These are phyloP conservation scores for Prenolepis imparis DNA, from an alignment of 2,888 invertebrate species.

Conservation along the genomic window DNA sequence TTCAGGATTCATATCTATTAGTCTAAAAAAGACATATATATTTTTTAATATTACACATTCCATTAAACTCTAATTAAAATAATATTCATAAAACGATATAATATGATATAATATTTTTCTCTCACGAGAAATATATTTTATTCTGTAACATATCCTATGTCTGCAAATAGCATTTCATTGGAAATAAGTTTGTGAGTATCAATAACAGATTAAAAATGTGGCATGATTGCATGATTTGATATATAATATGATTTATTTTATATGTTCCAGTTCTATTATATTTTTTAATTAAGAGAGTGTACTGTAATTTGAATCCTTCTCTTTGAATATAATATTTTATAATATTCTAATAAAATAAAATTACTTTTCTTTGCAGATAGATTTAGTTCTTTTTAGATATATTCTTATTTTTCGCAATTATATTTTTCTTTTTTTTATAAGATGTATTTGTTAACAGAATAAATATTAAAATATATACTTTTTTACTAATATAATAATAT, in stretches of 20 bases:
- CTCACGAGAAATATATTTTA: slow-evolving; percentile 31
- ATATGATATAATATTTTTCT: neutral
- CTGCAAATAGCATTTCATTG: slow-evolving; percentile 85
- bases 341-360: neutral
- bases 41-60: neutral
- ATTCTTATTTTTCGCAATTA: slow-evolving; percentile 11
- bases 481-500: neutral
- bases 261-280: slow-evolving; percentile 6
- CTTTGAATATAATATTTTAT: slow-evolving; percentile 33
- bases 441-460: slow-evolving; percentile 12
- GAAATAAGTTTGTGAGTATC: slow-evolving; percentile 86
- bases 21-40: neutral
- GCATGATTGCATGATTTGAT: slow-evolving; percentile 80
- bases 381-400: neutral
- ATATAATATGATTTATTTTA: slow-evolving; percentile 16
- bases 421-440: neutral
- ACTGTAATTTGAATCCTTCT: slow-evolving; percentile 49
- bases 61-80: slow-evolving; percentile 27
- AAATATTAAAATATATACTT: neutral
- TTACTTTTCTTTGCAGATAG: neutral
- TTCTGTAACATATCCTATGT: slow-evolving; percentile 72
- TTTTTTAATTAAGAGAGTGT: slow-evolving; percentile 24
- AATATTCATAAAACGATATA: neutral
- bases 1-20: neutral
- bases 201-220: slow-evolving; percentile 73